A percentile compares a stretch with the other conserved stretches of the same genome.
phyloP scores from a whole-genome alignment of 2,888 invertebrate genomes.

The Andricus quercusramuli region DNA sequence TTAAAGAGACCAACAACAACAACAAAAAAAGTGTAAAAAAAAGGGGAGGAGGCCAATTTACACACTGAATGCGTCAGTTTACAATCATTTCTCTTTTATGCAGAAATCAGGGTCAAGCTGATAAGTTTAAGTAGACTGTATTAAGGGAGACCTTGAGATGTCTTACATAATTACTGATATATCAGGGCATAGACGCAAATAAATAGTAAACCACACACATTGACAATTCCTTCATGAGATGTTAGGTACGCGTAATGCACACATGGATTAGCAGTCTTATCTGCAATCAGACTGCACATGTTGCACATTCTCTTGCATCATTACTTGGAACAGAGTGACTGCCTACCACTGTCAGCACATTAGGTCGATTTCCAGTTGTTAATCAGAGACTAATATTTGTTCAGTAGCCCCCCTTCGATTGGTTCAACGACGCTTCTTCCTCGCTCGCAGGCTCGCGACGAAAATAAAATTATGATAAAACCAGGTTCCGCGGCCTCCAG shows the following conservation, averaged over 20 bases:
- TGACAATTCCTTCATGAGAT: too few species aligned
- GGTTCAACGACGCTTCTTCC: not conserved
- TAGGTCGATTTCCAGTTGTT: slow-evolving; percentile 58
- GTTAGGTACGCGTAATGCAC: slow-evolving; percentile 46
- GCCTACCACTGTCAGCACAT: slow-evolving; percentile 66
- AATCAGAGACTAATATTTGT: slow-evolving; percentile 48
- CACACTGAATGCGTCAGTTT: not conserved
- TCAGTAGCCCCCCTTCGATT: not conserved
- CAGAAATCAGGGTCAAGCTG: slow-evolving; percentile 54
- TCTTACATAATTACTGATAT: slow-evolving; percentile 64
- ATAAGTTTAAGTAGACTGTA: slow-evolving; percentile 61
- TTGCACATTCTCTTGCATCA: slow-evolving; percentile 74
- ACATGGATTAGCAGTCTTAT: slow-evolving; percentile 64
- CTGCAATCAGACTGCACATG: slow-evolving; percentile 72
- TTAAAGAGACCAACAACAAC: too few species aligned
- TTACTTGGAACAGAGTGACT: slow-evolving; percentile 72
- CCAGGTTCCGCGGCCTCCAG: slow-evolving; percentile 5
- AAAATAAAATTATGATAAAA: slow-evolving; percentile 28
- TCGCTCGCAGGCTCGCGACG: not conserved
- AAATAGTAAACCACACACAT: slow-evolving; percentile 56
- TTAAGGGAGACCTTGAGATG: slow-evolving; percentile 62
- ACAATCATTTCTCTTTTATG: slow-evolving; percentile 41
- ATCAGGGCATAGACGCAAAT: slow-evolving; percentile 60
- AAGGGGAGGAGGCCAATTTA: not conserved
- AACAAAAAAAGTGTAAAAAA: too few species aligned